Conservation (phyloP, 2,113 vertebrate species). For the Gila orcuttii region DNA sequence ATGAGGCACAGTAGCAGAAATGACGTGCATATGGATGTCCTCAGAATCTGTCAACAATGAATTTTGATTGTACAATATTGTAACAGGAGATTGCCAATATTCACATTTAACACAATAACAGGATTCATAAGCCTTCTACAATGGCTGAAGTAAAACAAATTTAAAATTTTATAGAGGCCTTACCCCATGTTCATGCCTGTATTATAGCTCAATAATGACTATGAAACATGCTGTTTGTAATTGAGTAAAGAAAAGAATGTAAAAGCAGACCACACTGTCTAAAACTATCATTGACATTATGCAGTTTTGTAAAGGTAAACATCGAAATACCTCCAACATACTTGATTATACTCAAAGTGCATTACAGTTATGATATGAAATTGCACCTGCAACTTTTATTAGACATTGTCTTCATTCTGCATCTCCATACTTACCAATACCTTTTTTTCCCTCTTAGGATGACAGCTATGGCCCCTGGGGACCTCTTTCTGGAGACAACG, state of each 20-base stretch:
- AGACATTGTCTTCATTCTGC: not conserved
- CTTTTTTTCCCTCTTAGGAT: slow-evolving; percentile 56
- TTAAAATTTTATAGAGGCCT: not conserved
- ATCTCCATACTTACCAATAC: not conserved
- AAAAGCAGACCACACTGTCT: not conserved
- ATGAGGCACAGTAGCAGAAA: not conserved
- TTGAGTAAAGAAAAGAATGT: not conserved
- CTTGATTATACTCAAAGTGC: not conserved
- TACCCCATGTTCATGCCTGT: not conserved
- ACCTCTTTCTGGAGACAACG: slow-evolving; percentile 45
- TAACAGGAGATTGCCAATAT: not conserved
- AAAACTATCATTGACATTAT: not conserved
- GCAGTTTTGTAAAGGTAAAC: no score
- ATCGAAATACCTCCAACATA: not conserved
- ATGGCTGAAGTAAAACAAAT: no score
- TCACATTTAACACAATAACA: not conserved
- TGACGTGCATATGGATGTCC: not conserved
- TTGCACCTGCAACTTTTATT: not conserved
- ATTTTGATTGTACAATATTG: not conserved
- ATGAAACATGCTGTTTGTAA: not conserved
- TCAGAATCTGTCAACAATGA: not conserved
- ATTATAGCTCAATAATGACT: not conserved
- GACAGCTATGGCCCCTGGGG: slow-evolving; percentile 52
- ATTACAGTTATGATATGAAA: not conserved
- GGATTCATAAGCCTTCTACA: not conserved